Conservation (phyloP, 2,113 vertebrate species). For the Hyaena hyaena region DNA sequence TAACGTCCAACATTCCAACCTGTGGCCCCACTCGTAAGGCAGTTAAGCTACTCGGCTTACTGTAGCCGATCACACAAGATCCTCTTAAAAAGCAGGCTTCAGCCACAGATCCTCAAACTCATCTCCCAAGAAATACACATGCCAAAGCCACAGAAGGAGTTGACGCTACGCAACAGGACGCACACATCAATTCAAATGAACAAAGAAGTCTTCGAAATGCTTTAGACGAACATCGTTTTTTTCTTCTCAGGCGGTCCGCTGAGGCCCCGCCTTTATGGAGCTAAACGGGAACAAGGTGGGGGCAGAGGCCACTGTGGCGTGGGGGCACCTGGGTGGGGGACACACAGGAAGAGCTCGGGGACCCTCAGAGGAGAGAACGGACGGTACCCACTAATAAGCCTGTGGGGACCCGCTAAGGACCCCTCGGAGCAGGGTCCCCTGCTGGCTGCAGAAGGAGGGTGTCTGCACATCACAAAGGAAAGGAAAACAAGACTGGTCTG, state of each 20-base stretch:
- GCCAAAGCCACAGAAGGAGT: neutral
- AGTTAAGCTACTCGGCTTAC: no score
- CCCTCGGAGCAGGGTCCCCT: neutral
- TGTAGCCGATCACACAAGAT: no score
- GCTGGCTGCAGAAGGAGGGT: neutral
- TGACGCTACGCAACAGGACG: neutral
- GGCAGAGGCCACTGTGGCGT: neutral
- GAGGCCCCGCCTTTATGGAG: no score
- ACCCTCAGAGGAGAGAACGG: fast-evolving
- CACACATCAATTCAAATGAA: neutral
- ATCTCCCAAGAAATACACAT: neutral
- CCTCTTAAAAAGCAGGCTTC: neutral
- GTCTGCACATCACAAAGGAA: neutral
- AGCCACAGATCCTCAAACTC: neutral
- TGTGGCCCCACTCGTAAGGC: neutral
- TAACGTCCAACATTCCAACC: no score
- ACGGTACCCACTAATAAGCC: neutral
- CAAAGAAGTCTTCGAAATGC: neutral
- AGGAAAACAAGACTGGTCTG: neutral
- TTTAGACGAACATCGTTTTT: fast-evolving
- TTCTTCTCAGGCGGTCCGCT: neutral
- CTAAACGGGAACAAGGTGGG: neutral
- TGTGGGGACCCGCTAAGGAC: neutral
- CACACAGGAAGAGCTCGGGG: neutral
- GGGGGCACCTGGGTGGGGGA: neutral